Base-by-base conservation (phyloP, 64 coral and sea anemone species). In the Pocillopora damicornis region DNA sequence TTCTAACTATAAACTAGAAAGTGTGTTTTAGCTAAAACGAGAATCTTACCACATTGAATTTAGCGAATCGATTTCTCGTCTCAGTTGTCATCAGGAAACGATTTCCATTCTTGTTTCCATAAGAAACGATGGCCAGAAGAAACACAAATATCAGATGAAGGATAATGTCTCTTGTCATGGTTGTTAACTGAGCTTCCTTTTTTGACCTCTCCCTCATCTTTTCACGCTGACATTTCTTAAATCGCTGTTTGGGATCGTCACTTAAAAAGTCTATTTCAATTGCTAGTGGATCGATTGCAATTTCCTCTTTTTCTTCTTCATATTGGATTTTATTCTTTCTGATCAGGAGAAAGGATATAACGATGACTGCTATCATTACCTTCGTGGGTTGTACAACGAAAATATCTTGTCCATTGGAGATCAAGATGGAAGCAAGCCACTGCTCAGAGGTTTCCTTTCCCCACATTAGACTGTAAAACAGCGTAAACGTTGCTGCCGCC, bases 91-190 rank as follows among this genome's bases (percentile, higher is more conserved):
- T 78, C 60, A 75, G 26, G 87, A 37, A 91, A 16, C 90, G 82
- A 11, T 76, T 63, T 59, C 15, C 61, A 18, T 86, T 91, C 85
- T 85, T 66, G 62, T 91, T 91, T 8, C 90, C 83, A 60, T 87
- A 91, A 14, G 82, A 91, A 59, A 91, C 90, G 9, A 91, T 67
- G 6, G 76, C 82, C 30, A 91, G 23, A 13, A 91, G 65, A 35
- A 91, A 42, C 13, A 91, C 58, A 77, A 91, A 91, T 30, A 87
- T 91, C 10, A 91, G 15, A 42, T 86, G 85, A n/a, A 91, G 58
- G 1, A 91, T 57, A 37, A 91, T 91, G 18, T 87, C 90, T 22
- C 71, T 85, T 16, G 59, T 42, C 12, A 85, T 91, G 64, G 38
- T 36, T 15, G 85, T 76, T 76, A 91, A 72, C 34, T 77, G 63